Evolutionary conservation across 30 jellyfish, hydroid and myxozoan species (phyloP).

Genomic region (Chrysaora quinquecirrha): DNA sequence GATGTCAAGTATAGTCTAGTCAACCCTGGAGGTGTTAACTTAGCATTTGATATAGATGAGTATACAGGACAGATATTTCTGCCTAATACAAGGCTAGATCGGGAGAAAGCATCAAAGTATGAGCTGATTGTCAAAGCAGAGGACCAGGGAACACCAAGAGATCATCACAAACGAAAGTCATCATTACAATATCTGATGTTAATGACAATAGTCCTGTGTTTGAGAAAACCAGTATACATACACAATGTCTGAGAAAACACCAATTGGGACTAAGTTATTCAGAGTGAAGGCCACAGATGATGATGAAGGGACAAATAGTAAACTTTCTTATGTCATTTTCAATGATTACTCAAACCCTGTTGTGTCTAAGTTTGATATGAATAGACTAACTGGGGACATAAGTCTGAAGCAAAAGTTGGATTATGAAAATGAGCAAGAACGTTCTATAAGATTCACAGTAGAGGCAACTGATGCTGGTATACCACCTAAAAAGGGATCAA

Average conservation of each 20-base stretch:
- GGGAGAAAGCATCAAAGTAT: conserved; percentile 78
- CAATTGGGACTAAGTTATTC: conserved; percentile 28
- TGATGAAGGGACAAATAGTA: conserved; percentile 72
- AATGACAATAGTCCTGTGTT: conserved; percentile 92
- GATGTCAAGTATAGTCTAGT: conserved; percentile 64
- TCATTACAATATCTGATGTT: conserved; percentile 69
- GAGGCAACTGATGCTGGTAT: conserved; percentile 77
- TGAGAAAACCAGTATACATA: conserved; percentile 47
- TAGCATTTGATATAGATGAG: conserved; percentile 85
- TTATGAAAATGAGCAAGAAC: conserved; percentile 68
- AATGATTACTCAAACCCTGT: conserved; percentile 53
- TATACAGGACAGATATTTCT: conserved; percentile 76
- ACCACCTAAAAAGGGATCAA: conserved; percentile 64
- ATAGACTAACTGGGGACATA: conserved; percentile 63
- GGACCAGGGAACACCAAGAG: conserved; percentile 82
- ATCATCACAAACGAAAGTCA: conserved; percentile 52
- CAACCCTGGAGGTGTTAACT: conserved; percentile 72
- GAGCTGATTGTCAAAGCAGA: conserved; percentile 71
- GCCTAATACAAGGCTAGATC: conserved; percentile 68
- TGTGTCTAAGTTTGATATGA: conserved; percentile 64
- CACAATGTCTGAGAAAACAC: conserved; percentile 63
- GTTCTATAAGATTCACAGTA: conserved; percentile 64
- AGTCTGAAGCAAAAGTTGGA: conserved; percentile 66
- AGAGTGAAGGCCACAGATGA: conserved; percentile 81
- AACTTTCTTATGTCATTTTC: conserved; percentile 48